A percentile compares a stretch with the other conserved stretches of the same genome.
Conservation (phyloP, 2,113 vertebrate species). For the Ciconia maguari region DNA sequence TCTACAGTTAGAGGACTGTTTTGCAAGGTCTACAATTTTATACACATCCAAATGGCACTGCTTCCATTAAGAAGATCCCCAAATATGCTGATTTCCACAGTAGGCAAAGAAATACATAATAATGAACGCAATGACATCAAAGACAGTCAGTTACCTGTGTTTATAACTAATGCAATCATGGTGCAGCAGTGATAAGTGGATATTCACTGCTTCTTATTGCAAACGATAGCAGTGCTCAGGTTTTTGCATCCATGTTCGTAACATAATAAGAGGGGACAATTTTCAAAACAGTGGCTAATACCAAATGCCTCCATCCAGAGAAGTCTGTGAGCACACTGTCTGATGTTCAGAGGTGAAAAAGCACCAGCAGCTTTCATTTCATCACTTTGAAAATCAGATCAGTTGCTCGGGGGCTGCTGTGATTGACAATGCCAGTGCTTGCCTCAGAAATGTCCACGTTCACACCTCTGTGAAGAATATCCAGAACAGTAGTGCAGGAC, state of each 20-base stretch:
- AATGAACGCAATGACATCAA: neutral
- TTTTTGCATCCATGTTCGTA: neutral
- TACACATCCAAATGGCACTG: neutral
- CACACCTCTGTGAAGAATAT: neutral
- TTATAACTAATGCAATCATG: neutral
- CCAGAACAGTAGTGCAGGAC: neutral
- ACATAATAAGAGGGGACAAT: neutral
- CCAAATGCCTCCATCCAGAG: neutral
- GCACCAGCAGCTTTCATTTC: neutral
- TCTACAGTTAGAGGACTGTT: neutral
- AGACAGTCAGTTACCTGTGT: neutral
- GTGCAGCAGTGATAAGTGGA: neutral
- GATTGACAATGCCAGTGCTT: slow-evolving; percentile 11
- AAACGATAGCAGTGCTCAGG: neutral
- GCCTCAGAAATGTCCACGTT: neutral
- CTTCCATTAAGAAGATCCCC: neutral
- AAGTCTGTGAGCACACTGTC: neutral
- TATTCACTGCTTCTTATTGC: neutral
- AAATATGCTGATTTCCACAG: neutral
- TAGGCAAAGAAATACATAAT: neutral
- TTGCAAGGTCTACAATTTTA: neutral
- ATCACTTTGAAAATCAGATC: slow-evolving; percentile 27
- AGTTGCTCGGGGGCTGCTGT: neutral
- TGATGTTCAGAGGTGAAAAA: slow-evolving; percentile 29
- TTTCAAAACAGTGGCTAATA: neutral